These are phyloP conservation scores for Jaculus jaculus DNA, from an alignment of 2,113 vertebrate species.

Conservation along the genomic window DNA sequence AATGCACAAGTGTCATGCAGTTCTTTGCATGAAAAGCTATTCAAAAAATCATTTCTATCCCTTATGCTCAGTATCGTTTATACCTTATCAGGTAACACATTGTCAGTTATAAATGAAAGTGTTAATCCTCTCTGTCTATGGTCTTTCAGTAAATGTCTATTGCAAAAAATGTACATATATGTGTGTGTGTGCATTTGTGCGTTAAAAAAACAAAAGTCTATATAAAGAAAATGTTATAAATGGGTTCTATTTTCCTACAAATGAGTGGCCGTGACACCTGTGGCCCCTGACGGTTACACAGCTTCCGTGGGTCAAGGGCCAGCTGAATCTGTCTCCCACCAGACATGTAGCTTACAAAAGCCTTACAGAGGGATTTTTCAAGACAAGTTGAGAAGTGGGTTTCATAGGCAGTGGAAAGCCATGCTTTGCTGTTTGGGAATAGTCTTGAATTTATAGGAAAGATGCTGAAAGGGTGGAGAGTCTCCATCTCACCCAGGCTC, in stretches of 20 bases:
- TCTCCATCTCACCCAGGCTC: not conserved
- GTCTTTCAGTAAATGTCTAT: not conserved
- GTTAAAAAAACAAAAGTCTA: not conserved
- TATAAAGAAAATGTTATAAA: not conserved
- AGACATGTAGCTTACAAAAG: not conserved
- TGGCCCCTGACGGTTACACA: not conserved
- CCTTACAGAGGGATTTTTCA: not conserved
- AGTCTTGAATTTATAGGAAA: constrained; percentile 7
- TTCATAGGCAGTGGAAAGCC: not conserved
- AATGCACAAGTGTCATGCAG: not conserved
- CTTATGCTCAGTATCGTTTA: not conserved
- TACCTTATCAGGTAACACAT: not conserved
- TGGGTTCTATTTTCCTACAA: not conserved
- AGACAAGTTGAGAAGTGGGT: not conserved
- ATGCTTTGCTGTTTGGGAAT: not conserved
- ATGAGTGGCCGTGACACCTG: not conserved
- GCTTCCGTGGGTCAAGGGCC: not conserved
- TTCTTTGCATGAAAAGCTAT: constrained; percentile 18
- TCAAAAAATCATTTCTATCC: not conserved
- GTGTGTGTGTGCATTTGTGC: no score
- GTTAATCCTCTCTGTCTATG: not conserved
- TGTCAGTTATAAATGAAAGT: not conserved
- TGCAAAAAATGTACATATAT: not conserved
- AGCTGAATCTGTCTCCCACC: not conserved
- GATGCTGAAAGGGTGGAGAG: not conserved